Conservation (phyloP, 2,888 invertebrate species). For the Drosophila anceps region DNA sequence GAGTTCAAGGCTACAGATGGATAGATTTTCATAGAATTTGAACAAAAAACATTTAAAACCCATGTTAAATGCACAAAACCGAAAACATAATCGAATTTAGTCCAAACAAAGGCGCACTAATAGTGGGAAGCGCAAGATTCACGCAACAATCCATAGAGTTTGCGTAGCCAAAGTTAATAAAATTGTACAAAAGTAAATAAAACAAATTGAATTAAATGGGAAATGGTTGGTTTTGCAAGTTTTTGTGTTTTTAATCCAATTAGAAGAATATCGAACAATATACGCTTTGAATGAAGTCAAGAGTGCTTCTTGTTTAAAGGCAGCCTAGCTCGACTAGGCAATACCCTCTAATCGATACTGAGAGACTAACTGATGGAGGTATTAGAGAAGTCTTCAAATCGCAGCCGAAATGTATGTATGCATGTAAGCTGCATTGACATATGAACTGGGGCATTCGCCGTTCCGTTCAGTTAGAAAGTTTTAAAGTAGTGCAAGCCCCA, state of each 20-base stretch:
- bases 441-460: not conserved
- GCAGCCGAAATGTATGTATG: not conserved
- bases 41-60: conserved; percentile 3
- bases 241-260: conserved; percentile 8
- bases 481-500: not conserved
- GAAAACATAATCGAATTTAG: conserved; percentile 40
- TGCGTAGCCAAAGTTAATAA: not conserved
- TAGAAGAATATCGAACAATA: conserved; percentile 11
- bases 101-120: conserved; percentile 4
- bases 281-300: conserved; percentile 5
- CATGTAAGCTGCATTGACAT: not conserved
- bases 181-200: conserved; percentile 7
- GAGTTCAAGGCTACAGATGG: conserved; percentile 4
- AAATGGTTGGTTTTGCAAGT: conserved; percentile 11
- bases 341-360: not conserved
- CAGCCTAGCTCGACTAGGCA: not conserved
- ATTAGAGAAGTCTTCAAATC: not conserved
- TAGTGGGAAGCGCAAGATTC: conserved; percentile 8
- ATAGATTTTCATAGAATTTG: conserved; percentile 18
- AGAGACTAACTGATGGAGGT: too few species aligned
- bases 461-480: not conserved
- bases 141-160: not conserved
- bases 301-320: not conserved
- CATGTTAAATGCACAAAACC: conserved; percentile 14
- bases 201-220: conserved; percentile 9